These are phyloP conservation scores for Ormyrus labotus DNA, from an alignment of 2,888 invertebrate species.

Conservation along the genomic window DNA sequence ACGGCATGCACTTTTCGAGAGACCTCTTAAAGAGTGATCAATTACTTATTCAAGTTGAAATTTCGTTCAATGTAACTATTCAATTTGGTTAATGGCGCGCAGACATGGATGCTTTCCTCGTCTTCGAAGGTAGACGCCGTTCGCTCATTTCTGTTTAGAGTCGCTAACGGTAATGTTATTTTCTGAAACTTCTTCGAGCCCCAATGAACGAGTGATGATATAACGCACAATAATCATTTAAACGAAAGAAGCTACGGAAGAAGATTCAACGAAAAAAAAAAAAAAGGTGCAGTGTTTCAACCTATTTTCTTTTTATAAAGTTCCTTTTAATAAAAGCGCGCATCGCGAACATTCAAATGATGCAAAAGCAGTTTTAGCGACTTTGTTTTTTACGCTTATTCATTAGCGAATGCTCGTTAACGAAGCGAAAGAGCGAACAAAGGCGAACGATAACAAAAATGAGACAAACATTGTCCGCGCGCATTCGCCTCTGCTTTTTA, in stretches of 20 bases:
- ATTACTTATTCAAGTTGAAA: conserved; percentile 44
- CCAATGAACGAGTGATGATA: no score
- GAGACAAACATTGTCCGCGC: no score
- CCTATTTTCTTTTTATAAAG: no score
- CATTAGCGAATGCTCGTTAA: neutral
- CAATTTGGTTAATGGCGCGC: conserved; percentile 38
- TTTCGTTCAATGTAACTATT: conserved; percentile 50
- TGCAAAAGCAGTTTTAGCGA: neutral
- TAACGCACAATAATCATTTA: no score
- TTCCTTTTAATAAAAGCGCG: no score
- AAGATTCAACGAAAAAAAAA: no score
- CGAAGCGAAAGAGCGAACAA: neutral
- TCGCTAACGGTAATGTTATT: no score
- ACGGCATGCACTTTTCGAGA: conserved; percentile 13
- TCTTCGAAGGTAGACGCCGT: conserved; percentile 14
- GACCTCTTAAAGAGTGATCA: conserved; percentile 25
- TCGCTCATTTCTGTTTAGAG: conserved; percentile 4
- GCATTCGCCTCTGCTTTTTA: no score
- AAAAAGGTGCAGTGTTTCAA: no score
- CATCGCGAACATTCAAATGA: neutral
- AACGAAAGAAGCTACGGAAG: no score
- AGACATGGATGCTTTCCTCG: conserved; percentile 19
- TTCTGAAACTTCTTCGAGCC: no score
- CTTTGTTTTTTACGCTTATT: neutral
- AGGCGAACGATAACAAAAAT: neutral